phyloP scores from a whole-genome alignment of 2,888 invertebrate genomes.

The Cataglyphis rosenhaueri region DNA sequence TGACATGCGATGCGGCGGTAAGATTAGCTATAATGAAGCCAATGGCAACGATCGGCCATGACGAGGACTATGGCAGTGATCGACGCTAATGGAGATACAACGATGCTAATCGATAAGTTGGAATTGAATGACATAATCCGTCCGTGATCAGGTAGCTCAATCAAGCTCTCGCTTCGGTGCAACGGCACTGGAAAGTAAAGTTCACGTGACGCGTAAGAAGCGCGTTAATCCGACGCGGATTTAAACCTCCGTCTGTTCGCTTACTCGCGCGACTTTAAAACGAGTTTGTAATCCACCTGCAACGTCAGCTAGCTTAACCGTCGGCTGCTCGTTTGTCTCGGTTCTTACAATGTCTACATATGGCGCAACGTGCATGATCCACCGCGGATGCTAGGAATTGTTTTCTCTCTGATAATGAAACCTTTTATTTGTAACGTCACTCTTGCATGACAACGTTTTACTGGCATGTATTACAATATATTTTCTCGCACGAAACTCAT shows the following conservation, averaged over 20 bases:
- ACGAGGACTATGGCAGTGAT: constrained; percentile 14
- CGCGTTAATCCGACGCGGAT: constrained; percentile 14
- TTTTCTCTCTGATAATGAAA: background rate
- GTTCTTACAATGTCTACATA: constrained; percentile 19
- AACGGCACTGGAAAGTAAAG: background rate
- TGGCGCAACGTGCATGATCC: background rate
- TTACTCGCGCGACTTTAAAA: constrained; percentile 23
- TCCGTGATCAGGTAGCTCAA: constrained; percentile 12
- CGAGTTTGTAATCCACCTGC: constrained; percentile 55
- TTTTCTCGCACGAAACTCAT: background rate
- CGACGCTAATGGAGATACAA: constrained; percentile 28
- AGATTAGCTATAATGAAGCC: constrained; percentile 18
- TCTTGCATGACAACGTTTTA: background rate
- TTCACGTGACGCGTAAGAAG: constrained; percentile 28
- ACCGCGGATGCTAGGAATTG: constrained; percentile 10
- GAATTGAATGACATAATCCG: constrained; percentile 31
- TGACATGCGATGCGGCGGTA: constrained; percentile 10
- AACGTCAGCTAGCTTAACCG: constrained; percentile 43
- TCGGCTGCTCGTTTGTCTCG: constrained; percentile 18
- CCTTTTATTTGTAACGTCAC: background rate
- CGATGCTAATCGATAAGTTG: constrained; percentile 32
- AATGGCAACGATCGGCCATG: constrained; percentile 1
- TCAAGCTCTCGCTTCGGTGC: background rate
- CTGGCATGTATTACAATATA: background rate
- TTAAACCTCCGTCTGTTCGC: background rate